phyloP scores from a whole-genome alignment of 2,113 vertebrate species.

The Chionis minor region DNA sequence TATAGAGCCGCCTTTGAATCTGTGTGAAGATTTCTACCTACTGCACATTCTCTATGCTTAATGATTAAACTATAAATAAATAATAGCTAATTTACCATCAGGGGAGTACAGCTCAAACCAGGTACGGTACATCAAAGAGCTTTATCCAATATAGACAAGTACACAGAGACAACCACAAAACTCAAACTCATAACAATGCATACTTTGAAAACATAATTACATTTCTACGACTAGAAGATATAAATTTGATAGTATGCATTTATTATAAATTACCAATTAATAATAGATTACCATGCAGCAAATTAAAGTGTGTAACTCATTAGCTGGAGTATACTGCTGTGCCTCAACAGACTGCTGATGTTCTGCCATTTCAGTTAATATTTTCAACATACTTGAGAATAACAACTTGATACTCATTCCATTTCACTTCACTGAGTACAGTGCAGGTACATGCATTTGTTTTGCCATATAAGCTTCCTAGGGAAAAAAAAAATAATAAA shows the following conservation, averaged over 20 bases:
- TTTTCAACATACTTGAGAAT: not conserved
- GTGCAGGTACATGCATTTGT: not conserved
- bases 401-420: not conserved
- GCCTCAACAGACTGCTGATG: not conserved
- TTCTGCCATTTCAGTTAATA: slow-evolving; percentile 14
- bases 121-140: not conserved
- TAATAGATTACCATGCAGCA: slow-evolving; percentile 22
- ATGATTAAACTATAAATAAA: not conserved
- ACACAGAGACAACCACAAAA: not conserved
- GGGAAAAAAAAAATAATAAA: not conserved
- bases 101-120: not conserved
- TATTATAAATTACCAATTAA: slow-evolving; percentile 40
- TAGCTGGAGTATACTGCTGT: not conserved
- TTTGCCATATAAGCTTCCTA: not conserved
- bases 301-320: slow-evolving; percentile 32
- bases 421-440: not conserved
- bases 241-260: slow-evolving; percentile 9
- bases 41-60: not conserved
- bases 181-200: not conserved
- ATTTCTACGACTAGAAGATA: not conserved
- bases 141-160: not conserved
- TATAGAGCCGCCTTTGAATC: not conserved
- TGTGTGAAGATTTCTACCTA: not conserved
- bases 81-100: not conserved
- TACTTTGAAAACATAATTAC: not conserved